A percentile compares a stretch with the other conserved stretches of the same genome.
Conservation (phyloP, 1,140 invertebrate species). For the Ptiloglossa arizonensis region DNA sequence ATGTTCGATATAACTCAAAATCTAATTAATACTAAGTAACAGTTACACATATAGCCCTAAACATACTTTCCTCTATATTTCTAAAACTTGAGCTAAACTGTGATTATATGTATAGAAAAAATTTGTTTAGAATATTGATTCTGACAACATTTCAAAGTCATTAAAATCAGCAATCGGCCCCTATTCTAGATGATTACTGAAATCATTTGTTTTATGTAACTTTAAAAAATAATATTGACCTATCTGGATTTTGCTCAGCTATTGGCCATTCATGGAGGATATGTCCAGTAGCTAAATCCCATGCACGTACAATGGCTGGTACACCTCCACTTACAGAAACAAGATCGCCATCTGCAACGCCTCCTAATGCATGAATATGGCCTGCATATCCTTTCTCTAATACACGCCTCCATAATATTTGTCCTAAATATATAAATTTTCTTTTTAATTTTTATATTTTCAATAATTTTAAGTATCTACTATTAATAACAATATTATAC, state of each 20-base stretch:
- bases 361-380: conserved; percentile 80
- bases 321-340: conserved; percentile 88
- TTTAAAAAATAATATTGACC: conserved; percentile 64
- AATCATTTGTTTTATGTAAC: conserved; percentile 19
- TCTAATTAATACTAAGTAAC: too few relatives aligned
- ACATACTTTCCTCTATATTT: too few relatives aligned
- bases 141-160: too few relatives aligned
- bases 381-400: conserved; percentile 84
- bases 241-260: conserved; percentile 77
- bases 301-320: conserved; percentile 88
- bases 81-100: too few relatives aligned
- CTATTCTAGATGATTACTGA: too few relatives aligned
- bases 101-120: too few relatives aligned
- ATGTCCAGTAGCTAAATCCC: conserved; percentile 88
- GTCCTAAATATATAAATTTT: conserved; percentile 79
- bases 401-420: conserved; percentile 91
- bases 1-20: too few relatives aligned
- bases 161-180: too few relatives aligned
- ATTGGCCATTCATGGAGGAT: conserved; percentile 82
- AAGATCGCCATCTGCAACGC: conserved; percentile 85
- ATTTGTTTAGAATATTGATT: too few relatives aligned
- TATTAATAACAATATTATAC: not conserved
- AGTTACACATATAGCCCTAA: too few relatives aligned
- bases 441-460: not conserved
- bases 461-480: too few relatives aligned